phyloP scores from a whole-genome alignment of 2,797 vertebrate species.

The Amniataba percoides region DNA sequence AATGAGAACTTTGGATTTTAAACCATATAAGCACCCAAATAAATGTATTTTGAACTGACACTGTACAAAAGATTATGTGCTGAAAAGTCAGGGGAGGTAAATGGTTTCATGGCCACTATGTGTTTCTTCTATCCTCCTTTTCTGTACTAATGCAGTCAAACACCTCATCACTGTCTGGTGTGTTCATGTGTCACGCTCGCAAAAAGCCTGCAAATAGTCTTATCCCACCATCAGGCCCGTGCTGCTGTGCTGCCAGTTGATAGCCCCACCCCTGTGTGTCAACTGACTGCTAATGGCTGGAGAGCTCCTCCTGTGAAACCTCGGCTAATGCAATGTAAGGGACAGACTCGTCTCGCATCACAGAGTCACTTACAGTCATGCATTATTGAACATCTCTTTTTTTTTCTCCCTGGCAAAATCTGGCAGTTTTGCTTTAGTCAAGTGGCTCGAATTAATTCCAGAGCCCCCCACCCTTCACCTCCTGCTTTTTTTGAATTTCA shows the following conservation, averaged over 20 bases:
- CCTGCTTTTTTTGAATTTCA: slow-evolving; percentile 9
- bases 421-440: slow-evolving; percentile 44
- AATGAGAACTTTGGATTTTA: neutral
- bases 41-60: neutral
- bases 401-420: slow-evolving; percentile 32
- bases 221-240: neutral
- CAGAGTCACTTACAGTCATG: slow-evolving; percentile 50
- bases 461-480: slow-evolving; percentile 5
- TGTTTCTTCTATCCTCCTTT: neutral
- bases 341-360: slow-evolving; percentile 29
- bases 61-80: neutral
- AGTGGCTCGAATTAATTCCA: slow-evolving; percentile 43
- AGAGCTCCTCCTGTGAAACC: slow-evolving; percentile 33
- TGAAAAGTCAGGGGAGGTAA: neutral
- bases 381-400: slow-evolving; percentile 60
- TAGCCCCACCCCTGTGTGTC: neutral
- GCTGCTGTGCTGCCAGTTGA: neutral
- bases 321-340: slow-evolving; percentile 5
- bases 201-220: slow-evolving; percentile 77
- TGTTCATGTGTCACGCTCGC: slow-evolving; percentile 2
- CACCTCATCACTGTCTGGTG: neutral
- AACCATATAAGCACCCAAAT: neutral
- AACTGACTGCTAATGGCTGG: slow-evolving; percentile 25
- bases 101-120: neutral
- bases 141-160: slow-evolving; percentile 10